These are phyloP conservation scores for Zaprionus inermis DNA, from an alignment of 1,140 invertebrate genomes.

Conservation along the genomic window DNA sequence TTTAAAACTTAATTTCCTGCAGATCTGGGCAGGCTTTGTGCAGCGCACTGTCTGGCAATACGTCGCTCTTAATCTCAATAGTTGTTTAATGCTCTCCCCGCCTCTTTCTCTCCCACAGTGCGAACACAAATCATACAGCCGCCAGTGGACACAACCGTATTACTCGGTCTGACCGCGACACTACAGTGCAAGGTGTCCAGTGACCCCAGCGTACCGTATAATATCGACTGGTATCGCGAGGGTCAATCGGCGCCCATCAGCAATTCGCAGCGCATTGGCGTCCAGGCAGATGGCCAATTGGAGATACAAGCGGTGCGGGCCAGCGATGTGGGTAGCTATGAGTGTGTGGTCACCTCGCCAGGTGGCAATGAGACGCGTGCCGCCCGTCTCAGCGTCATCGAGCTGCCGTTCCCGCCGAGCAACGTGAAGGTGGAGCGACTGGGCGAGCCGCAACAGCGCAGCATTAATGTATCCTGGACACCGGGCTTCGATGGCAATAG, in stretches of 20 bases:
- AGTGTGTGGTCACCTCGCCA: constrained; percentile 91
- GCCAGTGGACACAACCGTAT: constrained; percentile 94
- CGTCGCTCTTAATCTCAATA: constrained; percentile 61
- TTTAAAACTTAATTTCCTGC: constrained; percentile 64
- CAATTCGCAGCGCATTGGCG: constrained; percentile 88
- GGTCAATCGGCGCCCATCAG: constrained; percentile 86
- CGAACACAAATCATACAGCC: constrained; percentile 96
- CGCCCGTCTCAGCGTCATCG: constrained; percentile 94
- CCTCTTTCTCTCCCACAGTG: constrained; percentile 85
- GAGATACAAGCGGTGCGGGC: constrained; percentile 93
- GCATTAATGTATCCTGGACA: constrained; percentile 97
- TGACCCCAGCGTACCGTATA: constrained; percentile 95
- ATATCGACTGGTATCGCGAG: constrained; percentile 96
- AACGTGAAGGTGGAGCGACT: constrained; percentile 91
- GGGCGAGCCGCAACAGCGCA: constrained; percentile 86
- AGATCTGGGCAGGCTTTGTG: constrained; percentile 10
- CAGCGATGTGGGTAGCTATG: constrained; percentile 92
- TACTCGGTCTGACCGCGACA: constrained; percentile 95
- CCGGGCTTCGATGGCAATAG: constrained; percentile 98
- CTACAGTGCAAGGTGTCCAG: constrained; percentile 97
- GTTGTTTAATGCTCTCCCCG: constrained; percentile 53
- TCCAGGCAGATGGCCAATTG: constrained; percentile 90
- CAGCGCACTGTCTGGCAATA: neutral
- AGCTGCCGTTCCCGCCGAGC: constrained; percentile 96
- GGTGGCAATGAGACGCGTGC: constrained; percentile 96